Evolutionary conservation across 2,888 invertebrate species (phyloP).

Genomic region (Spialia ferax): DNA sequence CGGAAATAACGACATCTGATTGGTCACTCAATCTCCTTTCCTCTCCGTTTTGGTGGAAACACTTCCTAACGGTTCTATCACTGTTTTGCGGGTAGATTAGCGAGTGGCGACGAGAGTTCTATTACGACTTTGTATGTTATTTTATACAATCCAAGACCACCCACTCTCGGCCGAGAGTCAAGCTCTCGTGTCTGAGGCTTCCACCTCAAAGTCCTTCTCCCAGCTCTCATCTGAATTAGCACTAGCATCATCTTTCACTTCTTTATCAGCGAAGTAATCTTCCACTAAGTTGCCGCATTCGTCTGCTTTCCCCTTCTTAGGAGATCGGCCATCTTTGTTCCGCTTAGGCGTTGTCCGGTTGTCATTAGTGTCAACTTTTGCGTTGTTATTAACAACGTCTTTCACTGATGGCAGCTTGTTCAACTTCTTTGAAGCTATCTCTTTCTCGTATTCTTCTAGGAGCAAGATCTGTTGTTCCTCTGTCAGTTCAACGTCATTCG

Average conservation of each 20-base stretch:
- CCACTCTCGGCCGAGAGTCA: conserved; percentile 57
- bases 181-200: conserved; percentile 68
- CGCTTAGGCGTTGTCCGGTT: conserved; percentile 54
- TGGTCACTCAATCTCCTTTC: too few species aligned
- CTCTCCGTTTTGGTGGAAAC: too few species aligned
- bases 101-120: conserved; percentile 27
- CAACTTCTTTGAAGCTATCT: conserved; percentile 81
- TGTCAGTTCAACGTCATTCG: conserved; percentile 88
- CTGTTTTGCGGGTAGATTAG: conserved; percentile 23
- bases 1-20: too few species aligned
- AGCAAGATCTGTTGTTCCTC: conserved; percentile 90
- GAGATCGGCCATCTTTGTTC: conserved; percentile 62
- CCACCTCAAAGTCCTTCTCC: conserved; percentile 88
- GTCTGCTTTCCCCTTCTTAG: conserved; percentile 71
- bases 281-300: conserved; percentile 83
- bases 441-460: conserved; percentile 89
- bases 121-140: not conserved
- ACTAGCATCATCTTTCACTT: conserved; percentile 78
- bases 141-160: conserved; percentile 49
- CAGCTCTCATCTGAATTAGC: conserved; percentile 86
- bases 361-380: conserved; percentile 54
- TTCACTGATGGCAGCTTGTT: conserved; percentile 52
- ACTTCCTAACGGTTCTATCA: conserved; percentile 10
- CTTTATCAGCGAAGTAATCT: conserved; percentile 83
- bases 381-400: conserved; percentile 71